Percentiles rank a stretch among this genome's conserved stretches.
Conservation (phyloP, 1,140 invertebrate species). For the Akabosia matsudoensis region DNA sequence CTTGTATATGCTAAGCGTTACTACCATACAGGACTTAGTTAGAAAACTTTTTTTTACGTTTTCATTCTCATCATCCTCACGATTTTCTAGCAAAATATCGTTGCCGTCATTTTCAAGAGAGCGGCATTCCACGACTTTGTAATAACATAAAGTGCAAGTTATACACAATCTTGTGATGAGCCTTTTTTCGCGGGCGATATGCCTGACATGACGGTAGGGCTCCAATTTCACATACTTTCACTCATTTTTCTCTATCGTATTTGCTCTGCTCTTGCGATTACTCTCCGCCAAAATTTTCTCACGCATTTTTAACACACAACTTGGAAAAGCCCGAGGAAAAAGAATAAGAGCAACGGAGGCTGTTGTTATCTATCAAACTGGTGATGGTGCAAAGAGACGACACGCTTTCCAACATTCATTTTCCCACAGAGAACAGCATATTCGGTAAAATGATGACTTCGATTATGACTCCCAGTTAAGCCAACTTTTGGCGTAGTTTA, state of each 20-base stretch:
- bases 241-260: constrained; percentile 19
- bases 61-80: neutral
- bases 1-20: neutral
- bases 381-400: neutral
- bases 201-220: neutral
- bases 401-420: neutral
- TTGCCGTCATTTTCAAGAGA: too few species aligned
- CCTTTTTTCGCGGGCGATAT: too few species aligned
- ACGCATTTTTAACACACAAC: neutral
- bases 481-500: neutral
- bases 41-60: neutral
- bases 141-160: neutral
- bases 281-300: neutral
- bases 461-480: neutral
- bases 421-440: neutral
- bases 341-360: neutral
- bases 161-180: neutral
- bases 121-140: neutral
- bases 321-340: neutral
- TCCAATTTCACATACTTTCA: neutral
- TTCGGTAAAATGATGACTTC: constrained; percentile 5
- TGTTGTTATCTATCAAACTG: neutral
- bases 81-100: too few species aligned
- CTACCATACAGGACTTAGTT: neutral
- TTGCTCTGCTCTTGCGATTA: neutral